Evolutionary conservation across 2,888 invertebrate species (phyloP), one percentile per base, ranked within the genome.

Genomic region (Spodoptera exigua): DNA sequence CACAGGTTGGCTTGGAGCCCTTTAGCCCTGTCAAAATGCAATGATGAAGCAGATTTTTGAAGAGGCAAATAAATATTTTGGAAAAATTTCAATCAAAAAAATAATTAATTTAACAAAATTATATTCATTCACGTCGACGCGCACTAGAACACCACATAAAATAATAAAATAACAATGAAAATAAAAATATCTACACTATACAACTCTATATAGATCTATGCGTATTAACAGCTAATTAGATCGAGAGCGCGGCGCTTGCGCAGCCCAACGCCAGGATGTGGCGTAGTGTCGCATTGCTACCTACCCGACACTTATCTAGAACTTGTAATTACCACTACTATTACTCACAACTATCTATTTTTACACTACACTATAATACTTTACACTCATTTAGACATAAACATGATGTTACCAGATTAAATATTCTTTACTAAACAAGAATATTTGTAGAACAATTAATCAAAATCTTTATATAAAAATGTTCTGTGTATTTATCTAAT

Each of bases 161-260:
- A 32, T 1, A 1, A 10, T 9, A 17, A 44, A 48, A 43, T n/a
- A 60, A 51, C 61, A 54, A 58, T 27, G 13, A 1, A 27, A 47
- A 45, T 39, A 62, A 49, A n/a, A 70, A 60, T 60, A 37, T 18
- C 0, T 43, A 4, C 7, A 34, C 56, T 54, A 58, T 54, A 34
- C 77, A 74, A 44, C 70, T 73, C 70, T 64, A 67, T 70, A 54
- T 61, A 66, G 44, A 70, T 75, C 41, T 41, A 18, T 53, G 49
- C 53, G 59, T 52, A 78, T 74, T 67, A 70, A 55, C 60, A 16
- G 52, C 45, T 74, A 80, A 81, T 82, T 75, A 76, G 67, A 82
- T 81, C 70, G 74, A 76, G 72, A 52, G 56, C 61, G 61, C 74
- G 67, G 74, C 73, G 75, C 76, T 75, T 69, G 75, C 78, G 69